Percentiles rank a stretch among this genome's conserved stretches.
Evolutionary conservation across 2,888 invertebrate genomes (phyloP).

Genomic region (Mylabris sibirica): DNA sequence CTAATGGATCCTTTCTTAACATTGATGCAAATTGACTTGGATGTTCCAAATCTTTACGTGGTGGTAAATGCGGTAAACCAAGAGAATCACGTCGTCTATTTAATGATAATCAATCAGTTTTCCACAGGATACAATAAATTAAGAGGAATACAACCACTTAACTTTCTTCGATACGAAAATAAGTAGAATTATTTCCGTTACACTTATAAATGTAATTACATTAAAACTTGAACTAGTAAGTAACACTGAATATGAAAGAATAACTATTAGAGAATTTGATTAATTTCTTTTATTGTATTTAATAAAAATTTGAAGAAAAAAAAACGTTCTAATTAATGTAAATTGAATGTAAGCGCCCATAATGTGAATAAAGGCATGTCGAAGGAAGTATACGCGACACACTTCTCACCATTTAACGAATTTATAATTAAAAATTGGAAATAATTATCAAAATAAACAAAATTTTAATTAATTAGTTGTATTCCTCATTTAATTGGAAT

Average conservation of each 20-base stretch:
- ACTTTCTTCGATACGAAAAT: background rate
- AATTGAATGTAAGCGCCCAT: constrained; percentile 21
- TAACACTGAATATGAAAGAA: background rate
- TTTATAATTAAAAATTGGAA: constrained; percentile 12
- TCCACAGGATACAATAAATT: background rate
- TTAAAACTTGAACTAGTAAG: background rate
- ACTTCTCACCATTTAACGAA: constrained; percentile 32
- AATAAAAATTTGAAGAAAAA: background rate
- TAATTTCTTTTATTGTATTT: constrained; percentile 10
- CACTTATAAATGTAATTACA: background rate
- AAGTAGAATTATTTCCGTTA: constrained; percentile 14
- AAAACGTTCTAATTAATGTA: constrained; percentile 17
- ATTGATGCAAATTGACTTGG: constrained; percentile 76
- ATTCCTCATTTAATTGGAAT: constrained; percentile 5
- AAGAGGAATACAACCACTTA: constrained; percentile 14
- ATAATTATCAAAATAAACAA: background rate
- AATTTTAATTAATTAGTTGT: constrained; percentile 10
- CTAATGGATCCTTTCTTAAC: constrained; percentile 66
- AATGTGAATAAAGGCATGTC: constrained; percentile 25
- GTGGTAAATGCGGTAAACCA: constrained; percentile 67
- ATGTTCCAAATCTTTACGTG: constrained; percentile 69
- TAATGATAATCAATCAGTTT: background rate
- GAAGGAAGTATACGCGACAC: constrained; percentile 31
- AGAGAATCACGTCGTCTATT: constrained; percentile 70
- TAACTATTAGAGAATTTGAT: background rate